Base-by-base conservation (phyloP, 1,140 invertebrate species). In the Scylla paramamosain region DNA sequence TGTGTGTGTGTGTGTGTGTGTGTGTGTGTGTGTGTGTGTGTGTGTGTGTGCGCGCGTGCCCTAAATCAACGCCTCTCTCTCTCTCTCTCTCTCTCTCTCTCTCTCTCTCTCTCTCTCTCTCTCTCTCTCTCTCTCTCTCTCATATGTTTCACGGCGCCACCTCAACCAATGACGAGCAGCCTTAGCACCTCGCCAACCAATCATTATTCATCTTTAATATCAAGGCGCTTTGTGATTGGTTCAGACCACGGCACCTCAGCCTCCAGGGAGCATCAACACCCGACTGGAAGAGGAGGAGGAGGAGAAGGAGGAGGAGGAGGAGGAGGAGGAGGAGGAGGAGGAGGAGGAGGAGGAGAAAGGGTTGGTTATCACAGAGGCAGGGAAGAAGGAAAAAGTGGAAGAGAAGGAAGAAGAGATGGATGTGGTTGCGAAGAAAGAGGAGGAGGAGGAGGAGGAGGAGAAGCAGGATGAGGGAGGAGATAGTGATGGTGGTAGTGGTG, bases 11-110 rank as follows among this genome's bases (percentile, higher is more conserved):
- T 59, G 20, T 59, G 20, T 59, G 20, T 59, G 20, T 59, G 20
- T 59, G 20, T 59, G 20, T 59, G 20, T 59, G 20, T 59, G 20
- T 59, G 20, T 59, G 20, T 59, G 20, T 59, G 20, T 59, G 20
- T 59, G 20, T 59, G 20, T 59, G 20, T 59, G 52, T 59, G 20
- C 20, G 20, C 0, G 20, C 39, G 39, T 39, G 39, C 6, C 39
- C 39, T 39, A 39, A 39, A 39, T 39, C 39, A 39, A 59, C 52
- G 10, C 45, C 45, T n/a, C 6, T n/a, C 28, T 29, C 32, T 29
- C 46, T 91, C 89, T 52, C 89, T 91, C 89, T 91, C 89, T 52
- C 89, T 91, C 46, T 91, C 89, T 91, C 46, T n/a, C 46, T 52
- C 39, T 29, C 28, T 91, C 39, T 52, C 89, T 16, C 39, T 91